These are phyloP conservation scores for Larimichthys polyactis DNA, from an alignment of 2,113 vertebrate species.

Conservation along the genomic window DNA sequence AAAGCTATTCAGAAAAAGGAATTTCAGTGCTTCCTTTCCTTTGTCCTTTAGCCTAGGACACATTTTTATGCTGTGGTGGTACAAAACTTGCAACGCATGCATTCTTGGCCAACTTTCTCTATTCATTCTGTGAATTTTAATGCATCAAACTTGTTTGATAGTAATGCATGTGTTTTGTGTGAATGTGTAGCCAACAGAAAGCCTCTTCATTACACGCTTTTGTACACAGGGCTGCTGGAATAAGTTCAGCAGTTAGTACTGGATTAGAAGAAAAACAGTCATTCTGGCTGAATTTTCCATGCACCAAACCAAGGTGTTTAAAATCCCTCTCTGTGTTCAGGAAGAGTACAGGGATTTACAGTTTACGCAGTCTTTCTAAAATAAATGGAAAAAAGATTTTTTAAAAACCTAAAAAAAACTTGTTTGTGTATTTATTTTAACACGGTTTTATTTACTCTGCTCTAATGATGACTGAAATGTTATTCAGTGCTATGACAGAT, in stretches of 20 bases:
- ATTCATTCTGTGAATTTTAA: constrained; percentile 4
- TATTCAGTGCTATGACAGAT: not conserved
- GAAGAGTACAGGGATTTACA: not conserved
- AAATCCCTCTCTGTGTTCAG: not conserved
- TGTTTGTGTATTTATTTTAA: not conserved
- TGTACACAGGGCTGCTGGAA: constrained; percentile 1
- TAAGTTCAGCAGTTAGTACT: not conserved
- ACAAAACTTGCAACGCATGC: not conserved
- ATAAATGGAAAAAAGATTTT: not conserved
- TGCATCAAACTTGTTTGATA: not conserved
- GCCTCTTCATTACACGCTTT: constrained; percentile 16
- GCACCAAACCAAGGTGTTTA: not conserved
- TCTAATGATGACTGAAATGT: not conserved
- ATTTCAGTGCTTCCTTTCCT: not conserved
- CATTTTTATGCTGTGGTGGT: not conserved
- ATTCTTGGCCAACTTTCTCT: not conserved
- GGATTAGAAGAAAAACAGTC: constrained; percentile 5
- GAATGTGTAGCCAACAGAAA: constrained; percentile 9
- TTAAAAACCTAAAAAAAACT: too few relatives aligned
- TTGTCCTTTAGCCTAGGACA: not conserved
- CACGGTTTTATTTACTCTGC: not conserved
- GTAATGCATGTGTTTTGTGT: constrained; percentile 9
- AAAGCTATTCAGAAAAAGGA: not conserved
- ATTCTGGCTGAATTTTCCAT: constrained; percentile 31
- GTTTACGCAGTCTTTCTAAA: not conserved